These are phyloP conservation scores for Amaurobius ferox DNA, from an alignment of 2,888 invertebrate genomes.

Conservation along the genomic window DNA sequence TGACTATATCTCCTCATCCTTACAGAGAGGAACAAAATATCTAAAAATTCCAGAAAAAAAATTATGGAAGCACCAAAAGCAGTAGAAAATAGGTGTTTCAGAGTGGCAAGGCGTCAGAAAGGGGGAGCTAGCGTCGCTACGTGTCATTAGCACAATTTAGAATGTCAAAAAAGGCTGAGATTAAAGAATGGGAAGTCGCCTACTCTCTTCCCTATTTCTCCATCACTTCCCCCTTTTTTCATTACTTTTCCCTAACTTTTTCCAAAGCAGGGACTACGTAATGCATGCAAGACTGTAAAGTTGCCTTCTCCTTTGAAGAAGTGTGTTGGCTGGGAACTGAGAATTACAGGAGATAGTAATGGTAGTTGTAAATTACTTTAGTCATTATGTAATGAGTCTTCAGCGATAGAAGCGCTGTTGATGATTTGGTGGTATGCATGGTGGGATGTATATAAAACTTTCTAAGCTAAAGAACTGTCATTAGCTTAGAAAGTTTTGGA, in stretches of 20 bases:
- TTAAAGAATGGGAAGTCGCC: conserved; percentile 47
- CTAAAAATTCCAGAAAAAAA: conserved; percentile 37
- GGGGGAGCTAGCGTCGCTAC: conserved; percentile 61
- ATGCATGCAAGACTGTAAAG: conserved; percentile 34
- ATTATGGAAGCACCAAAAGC: conserved; percentile 22
- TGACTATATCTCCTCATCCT: conserved; percentile 54
- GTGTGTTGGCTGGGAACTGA: conserved; percentile 16
- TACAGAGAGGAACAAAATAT: conserved; percentile 42
- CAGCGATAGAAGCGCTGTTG: neutral
- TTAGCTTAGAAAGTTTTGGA: no score
- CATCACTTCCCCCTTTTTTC: conserved; percentile 21
- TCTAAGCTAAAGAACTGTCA: neutral
- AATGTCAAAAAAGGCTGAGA: conserved; percentile 68
- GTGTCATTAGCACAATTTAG: conserved; percentile 72
- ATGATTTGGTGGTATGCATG: neutral
- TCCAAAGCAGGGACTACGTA: neutral
- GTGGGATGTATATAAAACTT: neutral
- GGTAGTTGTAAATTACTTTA: conserved; percentile 1
- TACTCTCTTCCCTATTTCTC: conserved; percentile 1
- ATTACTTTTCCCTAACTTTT: conserved; percentile 6
- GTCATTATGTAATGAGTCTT: conserved; percentile 6
- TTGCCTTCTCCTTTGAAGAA: conserved; percentile 49
- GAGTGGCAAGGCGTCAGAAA: conserved; percentile 42
- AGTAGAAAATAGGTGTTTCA: conserved; percentile 42
- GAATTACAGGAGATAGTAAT: conserved; percentile 24